Evolutionary conservation across 2,797 vertebrate genomes (phyloP).

Genomic region (Falco biarmicus): DNA sequence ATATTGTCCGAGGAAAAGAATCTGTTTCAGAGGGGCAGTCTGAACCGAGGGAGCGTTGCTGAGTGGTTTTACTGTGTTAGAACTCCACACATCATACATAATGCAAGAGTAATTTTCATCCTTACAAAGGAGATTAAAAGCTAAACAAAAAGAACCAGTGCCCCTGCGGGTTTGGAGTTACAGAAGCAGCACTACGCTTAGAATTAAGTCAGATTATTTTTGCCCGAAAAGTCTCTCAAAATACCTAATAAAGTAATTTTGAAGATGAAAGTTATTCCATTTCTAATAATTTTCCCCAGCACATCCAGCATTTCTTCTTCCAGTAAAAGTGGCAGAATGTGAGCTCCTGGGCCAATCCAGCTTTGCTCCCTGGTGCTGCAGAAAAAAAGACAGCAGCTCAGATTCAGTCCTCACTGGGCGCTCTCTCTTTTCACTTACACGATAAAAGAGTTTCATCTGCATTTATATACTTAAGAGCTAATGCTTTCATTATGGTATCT

Average conservation of each 20-base stretch:
- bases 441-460: not conserved
- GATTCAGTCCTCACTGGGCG: not conserved
- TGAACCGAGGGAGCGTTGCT: not conserved
- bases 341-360: not conserved
- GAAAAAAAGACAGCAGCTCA: not conserved
- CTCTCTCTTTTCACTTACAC: not conserved
- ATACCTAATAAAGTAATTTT: not conserved
- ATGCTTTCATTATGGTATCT: constrained; percentile 17
- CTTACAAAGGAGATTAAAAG: not conserved
- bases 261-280: not conserved
- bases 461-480: not conserved
- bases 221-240: not conserved
- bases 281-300: not conserved
- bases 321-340: not conserved
- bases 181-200: not conserved
- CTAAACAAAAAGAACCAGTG: not conserved
- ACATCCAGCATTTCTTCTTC: not conserved
- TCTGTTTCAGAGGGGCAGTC: not conserved
- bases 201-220: not conserved
- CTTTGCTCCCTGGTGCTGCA: not conserved
- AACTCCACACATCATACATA: not conserved
- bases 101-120: not conserved
- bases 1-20: not conserved
- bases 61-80: not conserved
- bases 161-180: not conserved